These are phyloP conservation scores for Drosophila yakuba DNA, from an alignment of 1,140 invertebrate genomes.

Conservation along the genomic window DNA sequence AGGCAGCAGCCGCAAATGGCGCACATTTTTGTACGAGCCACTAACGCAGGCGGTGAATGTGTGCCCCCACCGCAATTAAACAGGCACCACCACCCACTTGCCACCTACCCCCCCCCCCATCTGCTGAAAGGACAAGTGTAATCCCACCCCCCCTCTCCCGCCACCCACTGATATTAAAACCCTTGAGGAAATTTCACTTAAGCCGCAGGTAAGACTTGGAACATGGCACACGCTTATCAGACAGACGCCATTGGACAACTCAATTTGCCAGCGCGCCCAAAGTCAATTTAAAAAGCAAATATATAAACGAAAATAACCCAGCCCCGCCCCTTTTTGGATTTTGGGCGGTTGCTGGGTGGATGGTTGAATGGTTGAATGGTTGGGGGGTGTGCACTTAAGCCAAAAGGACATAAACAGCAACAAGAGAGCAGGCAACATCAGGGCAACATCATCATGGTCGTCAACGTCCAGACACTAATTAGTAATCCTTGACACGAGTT, in stretches of 20 bases:
- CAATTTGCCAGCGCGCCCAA: constrained; percentile 66
- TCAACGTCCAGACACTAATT: constrained; percentile 81
- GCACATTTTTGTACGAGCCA: constrained; percentile 20
- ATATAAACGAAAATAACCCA: constrained; percentile 34
- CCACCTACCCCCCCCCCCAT: background rate
- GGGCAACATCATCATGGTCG: constrained; percentile 41
- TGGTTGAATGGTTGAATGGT: background rate
- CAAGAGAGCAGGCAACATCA: constrained; percentile 29
- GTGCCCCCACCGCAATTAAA: constrained; percentile 60
- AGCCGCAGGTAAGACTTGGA: constrained; percentile 69
- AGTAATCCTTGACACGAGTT: constrained; percentile 82
- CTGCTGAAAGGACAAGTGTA: constrained; percentile 20
- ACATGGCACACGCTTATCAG: constrained; percentile 61
- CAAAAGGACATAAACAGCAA: constrained; percentile 53
- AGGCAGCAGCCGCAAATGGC: constrained; percentile 38
- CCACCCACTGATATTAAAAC: background rate
- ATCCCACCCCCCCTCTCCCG: background rate
- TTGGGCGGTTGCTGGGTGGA: background rate
- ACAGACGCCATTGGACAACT: constrained; percentile 54
- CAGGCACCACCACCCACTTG: constrained; percentile 44
- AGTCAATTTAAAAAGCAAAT: constrained; percentile 83
- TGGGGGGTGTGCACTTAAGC: constrained; percentile 60
- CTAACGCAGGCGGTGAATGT: constrained; percentile 4
- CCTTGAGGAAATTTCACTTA: constrained; percentile 66
- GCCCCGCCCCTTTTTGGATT: background rate